Evolutionary conservation across 2,797 vertebrate genomes (phyloP).

Genomic region (Nothura maculosa): DNA sequence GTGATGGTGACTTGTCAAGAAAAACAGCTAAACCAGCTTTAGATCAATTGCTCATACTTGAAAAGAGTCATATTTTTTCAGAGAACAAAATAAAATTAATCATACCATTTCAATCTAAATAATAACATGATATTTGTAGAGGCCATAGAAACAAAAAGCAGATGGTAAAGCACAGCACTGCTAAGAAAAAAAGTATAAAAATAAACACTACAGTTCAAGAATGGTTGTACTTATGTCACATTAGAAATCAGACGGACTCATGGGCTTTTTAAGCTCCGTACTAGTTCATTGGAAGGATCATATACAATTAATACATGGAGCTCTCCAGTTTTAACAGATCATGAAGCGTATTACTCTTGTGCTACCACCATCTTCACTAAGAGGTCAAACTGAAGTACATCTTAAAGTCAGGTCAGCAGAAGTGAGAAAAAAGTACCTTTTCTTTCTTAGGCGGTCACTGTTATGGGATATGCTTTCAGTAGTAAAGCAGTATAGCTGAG

Average conservation of each 20-base stretch:
- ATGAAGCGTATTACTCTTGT: not conserved
- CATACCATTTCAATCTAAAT: not conserved
- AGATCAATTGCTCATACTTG: not conserved
- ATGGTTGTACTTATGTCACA: not conserved
- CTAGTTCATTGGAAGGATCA: not conserved
- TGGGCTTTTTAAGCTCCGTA: not conserved
- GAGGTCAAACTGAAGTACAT: not conserved
- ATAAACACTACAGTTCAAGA: not conserved
- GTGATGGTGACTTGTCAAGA: not conserved
- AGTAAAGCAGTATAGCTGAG: not conserved
- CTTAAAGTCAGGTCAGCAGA: not conserved
- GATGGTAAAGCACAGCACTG: not conserved
- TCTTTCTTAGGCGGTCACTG: not conserved
- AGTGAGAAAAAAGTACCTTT: not conserved
- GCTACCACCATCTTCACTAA: not conserved
- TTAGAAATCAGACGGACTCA: not conserved
- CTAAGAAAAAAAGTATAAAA: not conserved
- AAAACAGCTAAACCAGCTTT: constrained; percentile 10
- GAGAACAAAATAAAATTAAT: constrained; percentile 27
- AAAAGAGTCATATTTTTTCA: not conserved
- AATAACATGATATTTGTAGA: not conserved
- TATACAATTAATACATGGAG: not conserved
- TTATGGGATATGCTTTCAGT: not conserved
- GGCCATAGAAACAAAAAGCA: not conserved
- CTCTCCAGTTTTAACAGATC: not conserved